Evolutionary conservation across 35 echinoderm and acorn worm genomes (phyloP), one percentile per base, ranked within the genome.

Genomic region (Chiridota heheva): DNA sequence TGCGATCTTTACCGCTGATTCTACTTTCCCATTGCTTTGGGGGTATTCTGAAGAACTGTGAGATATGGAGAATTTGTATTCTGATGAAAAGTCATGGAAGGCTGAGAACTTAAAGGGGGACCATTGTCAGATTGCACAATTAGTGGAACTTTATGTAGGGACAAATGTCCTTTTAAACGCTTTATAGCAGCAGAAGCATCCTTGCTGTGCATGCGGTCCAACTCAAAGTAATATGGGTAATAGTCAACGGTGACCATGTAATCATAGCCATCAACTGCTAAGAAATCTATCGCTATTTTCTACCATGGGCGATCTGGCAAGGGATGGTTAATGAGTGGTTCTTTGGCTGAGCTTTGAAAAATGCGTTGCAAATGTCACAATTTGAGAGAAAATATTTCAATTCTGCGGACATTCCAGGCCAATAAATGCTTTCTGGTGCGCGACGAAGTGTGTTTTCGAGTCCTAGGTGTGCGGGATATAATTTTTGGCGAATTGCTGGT

Each of bases 1-100:
- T 7, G 81, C 72, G 22, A 70, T 68, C 47, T 88, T 81, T 56
- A 88, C 75, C 5, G 74, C 75, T 45, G 61, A 80, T 44, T 88
- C 82, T 8, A 70, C 89, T 81, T 91, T 86, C 47, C 89, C 82
- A 62, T 90, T 91, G 44, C 88, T 91, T 58, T 72, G 71, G 60
- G 88, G 72, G 62, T 81, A 40, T 39, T 36, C 12, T 31, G 70
- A 60, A n/a, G n/a, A n/a, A n/a, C n/a, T n/a, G n/a, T n/a, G n/a
- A n/a, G n/a, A n/a, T n/a, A n/a, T n/a, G n/a, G n/a, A n/a, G n/a
- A n/a, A n/a, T n/a, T n/a, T n/a, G n/a, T n/a, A n/a, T n/a, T n/a
- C n/a, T n/a, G n/a, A n/a, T n/a, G n/a, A n/a, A n/a, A n/a, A n/a
- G n/a, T n/a, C n/a, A n/a, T n/a, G n/a, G n/a, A n/a, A n/a, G n/a